phyloP scores from a whole-genome alignment of 2,888 invertebrate genomes.

The Ernsta delagoae region DNA sequence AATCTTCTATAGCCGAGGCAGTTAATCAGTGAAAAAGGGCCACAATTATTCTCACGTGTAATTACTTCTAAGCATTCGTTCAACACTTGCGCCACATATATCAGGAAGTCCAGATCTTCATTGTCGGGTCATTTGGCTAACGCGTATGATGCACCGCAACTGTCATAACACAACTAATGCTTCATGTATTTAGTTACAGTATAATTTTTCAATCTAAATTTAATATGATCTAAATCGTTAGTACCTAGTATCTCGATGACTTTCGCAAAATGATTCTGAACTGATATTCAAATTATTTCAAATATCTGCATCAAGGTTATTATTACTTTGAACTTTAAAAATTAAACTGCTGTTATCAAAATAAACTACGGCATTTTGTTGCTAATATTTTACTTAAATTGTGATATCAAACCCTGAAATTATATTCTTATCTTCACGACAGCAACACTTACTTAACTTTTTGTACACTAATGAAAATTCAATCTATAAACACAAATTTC shows the following conservation, averaged over 20 bases:
- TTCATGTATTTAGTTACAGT: slow-evolving; percentile 55
- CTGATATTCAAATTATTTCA: slow-evolving; percentile 7
- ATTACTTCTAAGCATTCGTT: slow-evolving; percentile 45
- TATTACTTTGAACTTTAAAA: slow-evolving; percentile 5
- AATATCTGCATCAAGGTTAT: slow-evolving; percentile 27
- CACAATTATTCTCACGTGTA: slow-evolving; percentile 46
- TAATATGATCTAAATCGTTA: slow-evolving; percentile 42
- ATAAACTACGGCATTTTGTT: neutral
- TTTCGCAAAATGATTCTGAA: slow-evolving; percentile 38
- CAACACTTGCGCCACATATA: slow-evolving; percentile 67
- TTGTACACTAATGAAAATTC: neutral
- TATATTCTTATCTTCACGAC: neutral
- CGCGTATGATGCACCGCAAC: slow-evolving; percentile 60
- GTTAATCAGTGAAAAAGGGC: slow-evolving; percentile 40
- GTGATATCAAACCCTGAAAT: neutral
- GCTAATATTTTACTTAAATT: neutral
- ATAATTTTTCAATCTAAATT: slow-evolving; percentile 53
- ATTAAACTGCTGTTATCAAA: neutral
- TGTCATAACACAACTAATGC: slow-evolving; percentile 69
- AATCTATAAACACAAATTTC: neutral
- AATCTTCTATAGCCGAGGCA: slow-evolving; percentile 19
- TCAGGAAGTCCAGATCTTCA: slow-evolving; percentile 69
- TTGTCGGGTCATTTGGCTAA: slow-evolving; percentile 71
- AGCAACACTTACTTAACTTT: neutral
- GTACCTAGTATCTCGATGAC: slow-evolving; percentile 49